These are phyloP conservation scores for Hoplodrina ambigua DNA, from an alignment of 2,888 invertebrate genomes.

Conservation along the genomic window DNA sequence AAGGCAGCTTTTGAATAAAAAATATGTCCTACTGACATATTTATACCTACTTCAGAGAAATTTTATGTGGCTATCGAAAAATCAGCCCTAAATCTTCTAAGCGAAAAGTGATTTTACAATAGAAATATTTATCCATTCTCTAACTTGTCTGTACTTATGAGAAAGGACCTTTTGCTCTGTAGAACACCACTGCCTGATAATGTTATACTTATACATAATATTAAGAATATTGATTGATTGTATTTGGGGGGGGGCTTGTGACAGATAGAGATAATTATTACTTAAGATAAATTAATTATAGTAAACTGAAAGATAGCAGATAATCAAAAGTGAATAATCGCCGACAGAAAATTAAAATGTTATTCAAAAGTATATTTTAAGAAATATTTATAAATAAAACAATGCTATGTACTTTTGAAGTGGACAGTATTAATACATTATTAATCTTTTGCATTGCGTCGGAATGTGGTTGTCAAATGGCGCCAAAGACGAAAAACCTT, in stretches of 20 bases:
- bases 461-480: background rate
- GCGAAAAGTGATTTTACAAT: slow-evolving; percentile 4
- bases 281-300: slow-evolving; percentile 14
- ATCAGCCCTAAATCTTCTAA: background rate
- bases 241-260: slow-evolving; percentile 21
- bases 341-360: background rate
- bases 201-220: slow-evolving; percentile 13
- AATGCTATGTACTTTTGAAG: too few species aligned
- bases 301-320: slow-evolving; percentile 11
- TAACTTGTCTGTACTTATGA: background rate
- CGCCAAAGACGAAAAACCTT: background rate
- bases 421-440: background rate
- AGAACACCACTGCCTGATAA: slow-evolving; percentile 20
- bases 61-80: background rate
- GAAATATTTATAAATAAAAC: background rate
- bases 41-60: background rate
- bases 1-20: background rate
- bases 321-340: background rate
- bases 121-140: background rate
- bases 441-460: too few species aligned
- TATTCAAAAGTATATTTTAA: background rate
- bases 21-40: background rate
- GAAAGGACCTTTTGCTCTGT: slow-evolving; percentile 27
- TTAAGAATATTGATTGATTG: slow-evolving; percentile 15
- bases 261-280: slow-evolving; percentile 3